Evolutionary conservation across 2,888 invertebrate genomes (phyloP), one percentile per base, ranked within the genome.

Genomic region (Harpalus rufipes): DNA sequence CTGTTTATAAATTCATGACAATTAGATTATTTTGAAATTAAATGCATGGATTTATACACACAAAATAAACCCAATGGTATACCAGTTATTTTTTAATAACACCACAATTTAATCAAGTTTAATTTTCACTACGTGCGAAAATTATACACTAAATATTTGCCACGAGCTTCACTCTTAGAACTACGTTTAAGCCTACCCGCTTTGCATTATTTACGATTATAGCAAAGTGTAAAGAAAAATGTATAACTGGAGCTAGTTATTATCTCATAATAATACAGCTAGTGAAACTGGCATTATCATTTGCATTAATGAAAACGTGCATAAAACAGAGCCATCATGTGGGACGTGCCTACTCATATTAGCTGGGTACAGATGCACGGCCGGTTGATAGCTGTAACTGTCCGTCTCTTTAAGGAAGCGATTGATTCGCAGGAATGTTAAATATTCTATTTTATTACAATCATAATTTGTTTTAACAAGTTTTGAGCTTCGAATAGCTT

Each of bases 381-480:
- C 32, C 32, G 5, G 1, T 39, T 68, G 7, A 68, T 39, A 41
- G 25, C 14, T 61, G 32, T n/a, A 32, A 32, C 32, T 32, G 32
- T 5, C 21, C 16, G 61, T 16, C 61, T 61, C 16, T 61, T 56
- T 61, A 61, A 61, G 61, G 61, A 61, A 65, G 25, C 25, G 25
- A 65, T 65, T 65, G 65, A 39, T 39, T 68, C 39, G 3, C n/a
- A 41, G 41, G 41, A 68, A 68, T 68, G 16, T 14, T 14, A 41
- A 63, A 25, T 25, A 25, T 21, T 63, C 7, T n/a, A 39, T n/a
- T 68, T 68, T 68, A 68, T 68, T 68, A 14, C 68, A 68, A 68
- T 32, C 68, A 68, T 68, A 68, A 68, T 68, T 68, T 68, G 41
- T 39, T 68, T 65, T 68, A 68, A 68, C 41, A 68, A 41, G 68